Percentiles rank a stretch among this genome's conserved stretches.
Conservation (phyloP, 1,140 invertebrate species). For the Agrilus planipennis region DNA sequence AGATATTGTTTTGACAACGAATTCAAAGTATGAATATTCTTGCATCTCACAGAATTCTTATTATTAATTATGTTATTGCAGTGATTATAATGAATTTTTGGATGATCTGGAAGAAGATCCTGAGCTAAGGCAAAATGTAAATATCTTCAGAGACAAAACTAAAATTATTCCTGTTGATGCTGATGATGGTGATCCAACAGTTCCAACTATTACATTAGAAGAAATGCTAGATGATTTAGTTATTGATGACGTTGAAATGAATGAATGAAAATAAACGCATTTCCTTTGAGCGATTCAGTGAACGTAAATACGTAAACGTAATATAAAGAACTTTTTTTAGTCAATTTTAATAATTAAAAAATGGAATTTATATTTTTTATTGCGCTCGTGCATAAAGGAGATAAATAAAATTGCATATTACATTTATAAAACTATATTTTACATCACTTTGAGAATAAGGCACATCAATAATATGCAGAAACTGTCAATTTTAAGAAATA, state of each 20-base stretch:
- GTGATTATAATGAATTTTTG: conserved; percentile 90
- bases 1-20: conserved; percentile 50
- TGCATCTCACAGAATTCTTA: conserved; percentile 13
- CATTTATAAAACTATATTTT: too few species aligned
- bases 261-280: too few species aligned
- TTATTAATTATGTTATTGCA: conserved; percentile 31
- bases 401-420: too few species aligned
- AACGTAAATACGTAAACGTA: too few species aligned
- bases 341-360: too few species aligned
- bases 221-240: conserved; percentile 95
- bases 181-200: conserved; percentile 52
- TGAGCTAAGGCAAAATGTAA: conserved; percentile 76
- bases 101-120: conserved; percentile 96
- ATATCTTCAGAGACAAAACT: conserved; percentile 75
- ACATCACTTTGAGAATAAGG: too few species aligned
- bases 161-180: conserved; percentile 53
- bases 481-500: too few species aligned
- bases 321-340: too few species aligned
- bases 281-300: too few species aligned
- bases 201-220: conserved; percentile 79
- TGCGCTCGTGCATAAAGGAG: too few species aligned
- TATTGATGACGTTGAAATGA: conserved; percentile 67
- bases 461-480: too few species aligned
- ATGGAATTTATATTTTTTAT: too few species aligned
- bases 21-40: conserved; percentile 64